Base-by-base conservation (phyloP, 2,113 vertebrate genomes). In the Vulpes vulpes region DNA sequence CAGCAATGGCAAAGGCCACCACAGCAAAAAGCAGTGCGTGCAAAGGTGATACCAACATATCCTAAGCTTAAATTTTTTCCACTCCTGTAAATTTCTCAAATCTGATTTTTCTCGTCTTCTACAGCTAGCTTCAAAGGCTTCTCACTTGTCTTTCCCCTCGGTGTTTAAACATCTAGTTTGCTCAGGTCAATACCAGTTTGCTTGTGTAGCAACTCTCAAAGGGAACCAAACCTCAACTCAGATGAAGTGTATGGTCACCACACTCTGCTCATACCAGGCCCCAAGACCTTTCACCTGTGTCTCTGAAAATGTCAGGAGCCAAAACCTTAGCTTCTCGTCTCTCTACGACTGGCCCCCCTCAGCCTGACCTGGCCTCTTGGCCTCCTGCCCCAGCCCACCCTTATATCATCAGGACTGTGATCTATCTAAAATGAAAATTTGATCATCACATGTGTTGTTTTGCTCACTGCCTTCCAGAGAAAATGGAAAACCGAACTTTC, bases 1-100 rank as follows among this genome's bases (percentile, higher is more conserved):
- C 32, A 74, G n/a, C 1, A 1, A 57, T 2, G 20, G 38, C 0
- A 0, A 60, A 19, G 27, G 49, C 0, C 30, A 38, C 8, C 8
- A 64, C 23, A n/a, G n/a, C 7, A 32, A 53, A n/a, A 71, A 20
- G n/a, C 51, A 57, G 73, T 25, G 53, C 19, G 8, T 59, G 25
- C 57, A 65, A 38, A 71, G 32, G 20, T 27, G 76, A n/a, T 32
- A 10, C 14, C 1, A 25, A 19, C 0, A 0, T 16, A 80, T 4
- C 5, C 23, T 38, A 76, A 17, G 20, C 16, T 38, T 7, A 57
- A 20, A n/a, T 20, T 2, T 32, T 84, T 84, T 88, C n/a, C 17
- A 51, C 7, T 79, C 27, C 16, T 14, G 2, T 22, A 35, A n/a
- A 60, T 30, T 76, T 25, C 67, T 19, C 14, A 15, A 73, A 32